Evolutionary conservation across 2,113 vertebrate species (phyloP), one percentile per base, ranked within the genome.

Genomic region (Collichthys lucidus): DNA sequence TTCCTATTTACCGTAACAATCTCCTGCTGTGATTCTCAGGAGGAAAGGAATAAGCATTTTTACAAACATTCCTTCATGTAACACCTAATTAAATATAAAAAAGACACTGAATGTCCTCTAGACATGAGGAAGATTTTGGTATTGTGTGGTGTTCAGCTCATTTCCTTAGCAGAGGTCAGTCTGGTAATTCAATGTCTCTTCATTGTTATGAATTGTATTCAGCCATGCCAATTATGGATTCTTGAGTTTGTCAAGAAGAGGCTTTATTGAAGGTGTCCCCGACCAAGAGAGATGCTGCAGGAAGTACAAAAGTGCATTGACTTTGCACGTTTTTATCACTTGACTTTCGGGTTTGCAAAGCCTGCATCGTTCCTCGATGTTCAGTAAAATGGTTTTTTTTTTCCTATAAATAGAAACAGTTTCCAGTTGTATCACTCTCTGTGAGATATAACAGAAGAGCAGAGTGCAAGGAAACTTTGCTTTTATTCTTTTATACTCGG

Each of bases 251-350:
- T 66, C 17, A 59, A 65, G 56, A 77, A 47, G n/a, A 10, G 47
- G 67, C 55, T 74, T 46, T 80, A 64, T 11, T 40, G 67, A 60
- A n/a, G 57, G 42, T 35, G 46, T 47, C 60, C 64, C 63, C 49
- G 35, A 26, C 22, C 53, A 35, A 59, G 24, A 19, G 35, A 52
- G 22, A 19, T 26, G 15, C 53, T 64, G 68, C 24, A 49, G 10
- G 7, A 3, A 11, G 17, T 4, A 29, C 16, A 46, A 46, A 50
- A n/a, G 57, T 19, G 15, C 19, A 14, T 19, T 24, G 35, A 40
- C 35, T 40, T 40, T 40, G 35, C 35, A 40, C 9, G 8, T 8
- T 40, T 40, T 8, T 22, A 3, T n/a, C 22, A 11, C 11, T 80
- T 5, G 40, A 17, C 17, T 44, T 55, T 47, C 55, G 26, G 31